Conservation (phyloP, 2,888 invertebrate species). For the Folsomia candida region DNA sequence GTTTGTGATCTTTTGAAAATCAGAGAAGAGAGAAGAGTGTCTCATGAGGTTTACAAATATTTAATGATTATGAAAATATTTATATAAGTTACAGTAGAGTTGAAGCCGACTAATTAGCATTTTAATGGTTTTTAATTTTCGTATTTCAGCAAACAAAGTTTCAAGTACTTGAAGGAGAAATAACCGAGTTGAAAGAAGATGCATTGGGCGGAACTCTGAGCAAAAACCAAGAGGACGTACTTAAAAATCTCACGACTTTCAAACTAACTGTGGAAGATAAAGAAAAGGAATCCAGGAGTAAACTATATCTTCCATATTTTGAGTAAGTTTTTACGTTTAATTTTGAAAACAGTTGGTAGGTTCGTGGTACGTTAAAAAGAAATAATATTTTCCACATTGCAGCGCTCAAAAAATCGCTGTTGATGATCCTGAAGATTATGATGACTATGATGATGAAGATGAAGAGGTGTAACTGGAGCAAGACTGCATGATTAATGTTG, state of each 20-base stretch:
- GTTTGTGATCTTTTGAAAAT: constrained; percentile 35
- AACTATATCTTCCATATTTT: constrained; percentile 64
- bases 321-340: constrained; percentile 53
- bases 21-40: constrained; percentile 18
- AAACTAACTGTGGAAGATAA: constrained; percentile 65
- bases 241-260: constrained; percentile 61
- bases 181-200: constrained; percentile 22
- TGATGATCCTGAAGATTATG: constrained; percentile 37
- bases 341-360: background rate
- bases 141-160: constrained; percentile 35
- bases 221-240: constrained; percentile 28
- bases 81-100: no score
- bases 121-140: constrained; percentile 11
- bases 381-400: background rate
- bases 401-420: constrained; percentile 47
- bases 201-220: background rate
- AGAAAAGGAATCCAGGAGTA: constrained; percentile 62
- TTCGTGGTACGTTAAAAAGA: no score
- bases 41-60: constrained; percentile 28
- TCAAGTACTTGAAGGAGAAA: constrained; percentile 30
- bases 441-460: constrained; percentile 46
- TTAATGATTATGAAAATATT: no score
- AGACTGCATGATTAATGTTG: no score
- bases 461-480: constrained; percentile 39
- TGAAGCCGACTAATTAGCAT: no score